Base-by-base conservation (phyloP, 2,888 invertebrate species). In the Eupithecia abbreviata region DNA sequence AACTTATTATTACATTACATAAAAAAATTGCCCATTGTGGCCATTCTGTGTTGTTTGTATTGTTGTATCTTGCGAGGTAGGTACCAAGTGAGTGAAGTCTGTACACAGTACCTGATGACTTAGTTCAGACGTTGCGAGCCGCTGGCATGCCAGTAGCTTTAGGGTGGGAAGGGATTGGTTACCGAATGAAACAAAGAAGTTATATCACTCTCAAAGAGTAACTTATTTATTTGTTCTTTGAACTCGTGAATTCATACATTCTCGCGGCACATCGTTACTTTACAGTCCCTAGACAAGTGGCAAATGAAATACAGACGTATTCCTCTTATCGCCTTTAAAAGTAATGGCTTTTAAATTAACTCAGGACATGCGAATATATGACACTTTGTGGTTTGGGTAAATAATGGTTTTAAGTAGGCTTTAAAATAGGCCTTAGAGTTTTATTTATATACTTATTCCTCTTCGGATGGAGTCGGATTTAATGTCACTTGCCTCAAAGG, bases 161-260 rank as follows among this genome's bases (percentile, higher is more conserved):
- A 30, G 1, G 2, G 7, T 7, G 3, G 67, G 18, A n/a, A 1
- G n/a, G 62, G 41, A 55, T 66, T 45, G 58, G 9, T 74, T 47
- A n/a, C 45, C 3, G 66, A 90, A 85, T 85, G 67, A 88, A 88
- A 87, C 83, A 77, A 69, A 82, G 45, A 30, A n/a, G 10, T 43
- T 69, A 4, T 6, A 43, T 72, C 82, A 91, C 92, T 92, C 92
- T 92, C 86, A 89, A 82, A 92, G 92, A 92, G 92, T 91, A 66
- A 71, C 58, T 89, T 86, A 86, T 90, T 85, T 84, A 82, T 87
- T 86, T 69, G 92, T 92, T 92, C 92, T 92, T 92, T 85, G 92
- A 92, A 92, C 92, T 87, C 74, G 85, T 85, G 87, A 84, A 82
- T 88, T 86, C 88, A 51, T n/a, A 51, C 51, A 89, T 87, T 87